Percentiles rank a stretch among this genome's conserved stretches.
These are phyloP conservation scores for Protosalanx chinensis DNA, from an alignment of 2,797 vertebrate species.

Conservation along the genomic window DNA sequence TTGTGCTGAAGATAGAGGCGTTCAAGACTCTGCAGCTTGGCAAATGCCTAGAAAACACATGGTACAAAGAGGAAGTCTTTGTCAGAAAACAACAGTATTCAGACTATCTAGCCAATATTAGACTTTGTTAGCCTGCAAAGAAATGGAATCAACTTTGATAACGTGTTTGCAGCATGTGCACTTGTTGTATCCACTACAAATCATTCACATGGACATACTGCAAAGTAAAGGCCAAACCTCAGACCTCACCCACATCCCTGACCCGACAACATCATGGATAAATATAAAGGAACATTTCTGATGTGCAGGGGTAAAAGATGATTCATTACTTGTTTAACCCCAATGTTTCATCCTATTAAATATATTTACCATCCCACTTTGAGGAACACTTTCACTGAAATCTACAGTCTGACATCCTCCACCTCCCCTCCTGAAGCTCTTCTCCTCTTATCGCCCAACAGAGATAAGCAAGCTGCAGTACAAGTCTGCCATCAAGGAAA, in stretches of 20 bases:
- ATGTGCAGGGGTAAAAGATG: background rate
- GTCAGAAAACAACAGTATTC: background rate
- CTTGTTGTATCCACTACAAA: background rate
- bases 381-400: too few relatives aligned
- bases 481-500: background rate
- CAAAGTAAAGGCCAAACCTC: background rate
- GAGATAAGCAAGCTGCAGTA: slow-evolving; percentile 8
- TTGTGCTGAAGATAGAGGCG: slow-evolving; percentile 92
- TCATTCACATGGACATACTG: background rate
- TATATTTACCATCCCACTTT: too few relatives aligned
- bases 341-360: too few relatives aligned
- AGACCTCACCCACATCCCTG: background rate
- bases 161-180: background rate
- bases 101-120: background rate
- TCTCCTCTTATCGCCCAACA: background rate
- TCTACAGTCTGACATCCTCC: background rate
- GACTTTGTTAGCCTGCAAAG: background rate
- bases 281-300: background rate
- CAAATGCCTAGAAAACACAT: slow-evolving; percentile 69
- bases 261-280: background rate
- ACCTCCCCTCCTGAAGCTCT: background rate
- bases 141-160: background rate
- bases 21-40: slow-evolving; percentile 79
- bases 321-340: too few relatives aligned
- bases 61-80: background rate